Evolutionary conservation across 2,888 invertebrate species (phyloP).

Genomic region (Synanthedon vespiformis): DNA sequence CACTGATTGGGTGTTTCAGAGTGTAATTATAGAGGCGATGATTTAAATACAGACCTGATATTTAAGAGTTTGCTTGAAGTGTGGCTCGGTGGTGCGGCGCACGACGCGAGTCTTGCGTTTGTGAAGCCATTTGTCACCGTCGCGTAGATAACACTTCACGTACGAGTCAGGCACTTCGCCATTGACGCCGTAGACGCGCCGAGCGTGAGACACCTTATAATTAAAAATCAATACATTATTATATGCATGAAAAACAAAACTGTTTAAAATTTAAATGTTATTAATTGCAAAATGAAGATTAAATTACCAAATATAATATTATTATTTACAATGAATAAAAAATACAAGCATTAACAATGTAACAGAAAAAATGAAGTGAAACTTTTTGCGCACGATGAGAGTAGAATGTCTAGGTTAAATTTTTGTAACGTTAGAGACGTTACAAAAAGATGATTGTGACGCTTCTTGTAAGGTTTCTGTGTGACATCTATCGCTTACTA

Average conservation of each 20-base stretch:
- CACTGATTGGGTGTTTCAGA: too few species aligned
- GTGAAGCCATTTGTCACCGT: constrained; percentile 89
- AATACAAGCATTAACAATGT: too few species aligned
- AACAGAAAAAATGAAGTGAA: too few species aligned
- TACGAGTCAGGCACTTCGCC: constrained; percentile 88
- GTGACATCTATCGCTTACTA: too few species aligned
- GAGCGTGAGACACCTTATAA: constrained; percentile 55
- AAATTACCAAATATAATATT: neutral
- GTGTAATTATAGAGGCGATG: too few species aligned
- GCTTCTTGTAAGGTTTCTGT: too few species aligned
- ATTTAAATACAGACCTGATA: constrained; percentile 70
- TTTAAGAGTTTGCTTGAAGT: constrained; percentile 89
- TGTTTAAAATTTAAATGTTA: too few species aligned
- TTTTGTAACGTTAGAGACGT: too few species aligned
- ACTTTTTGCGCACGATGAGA: too few species aligned
- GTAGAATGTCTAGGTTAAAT: too few species aligned
- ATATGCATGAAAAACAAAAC: neutral
- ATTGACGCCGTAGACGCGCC: constrained; percentile 70
- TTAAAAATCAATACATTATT: neutral
- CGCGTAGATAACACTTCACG: constrained; percentile 92
- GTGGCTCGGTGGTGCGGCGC: constrained; percentile 84
- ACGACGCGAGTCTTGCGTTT: constrained; percentile 92
- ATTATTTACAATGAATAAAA: too few species aligned
- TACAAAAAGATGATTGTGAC: too few species aligned
- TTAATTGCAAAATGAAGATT: neutral